Conservation (phyloP, 2,888 invertebrate genomes). For the Drosophila tanythrix region DNA sequence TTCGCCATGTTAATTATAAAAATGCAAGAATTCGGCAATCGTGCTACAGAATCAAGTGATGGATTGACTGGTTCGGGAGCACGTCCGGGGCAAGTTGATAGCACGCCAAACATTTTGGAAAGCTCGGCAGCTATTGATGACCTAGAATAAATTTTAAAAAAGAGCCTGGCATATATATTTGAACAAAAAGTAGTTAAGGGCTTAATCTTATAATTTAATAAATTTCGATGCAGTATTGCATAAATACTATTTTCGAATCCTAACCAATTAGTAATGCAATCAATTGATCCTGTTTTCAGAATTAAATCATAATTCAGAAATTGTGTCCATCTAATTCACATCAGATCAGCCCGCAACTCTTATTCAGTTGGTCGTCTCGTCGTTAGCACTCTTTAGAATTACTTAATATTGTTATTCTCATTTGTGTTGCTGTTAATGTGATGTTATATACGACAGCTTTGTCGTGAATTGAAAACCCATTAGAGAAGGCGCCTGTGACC, state of each 20-base stretch:
- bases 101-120: conserved; percentile 69
- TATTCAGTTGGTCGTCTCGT: neutral
- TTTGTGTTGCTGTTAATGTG: neutral
- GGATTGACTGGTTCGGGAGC: conserved; percentile 67
- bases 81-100: conserved; percentile 61
- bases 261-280: conserved; percentile 31
- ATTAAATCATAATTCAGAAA: neutral
- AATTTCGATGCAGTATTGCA: conserved; percentile 52
- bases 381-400: neutral
- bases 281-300: neutral
- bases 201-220: conserved; percentile 50
- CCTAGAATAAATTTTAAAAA: conserved; percentile 77
- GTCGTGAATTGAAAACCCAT: neutral
- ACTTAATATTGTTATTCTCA: neutral
- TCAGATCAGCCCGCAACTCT: neutral
- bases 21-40: conserved; percentile 84
- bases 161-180: conserved; percentile 51
- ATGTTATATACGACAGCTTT: neutral
- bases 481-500: neutral
- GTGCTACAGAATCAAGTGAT: conserved; percentile 77
- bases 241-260: conserved; percentile 43
- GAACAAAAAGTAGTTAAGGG: conserved; percentile 59
- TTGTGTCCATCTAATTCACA: neutral
- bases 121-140: conserved; percentile 79
- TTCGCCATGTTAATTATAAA: conserved; percentile 95